Evolutionary conservation across 2,113 vertebrate species (phyloP), one percentile per base, ranked within the genome.

Genomic region (Cottus gobio): DNA sequence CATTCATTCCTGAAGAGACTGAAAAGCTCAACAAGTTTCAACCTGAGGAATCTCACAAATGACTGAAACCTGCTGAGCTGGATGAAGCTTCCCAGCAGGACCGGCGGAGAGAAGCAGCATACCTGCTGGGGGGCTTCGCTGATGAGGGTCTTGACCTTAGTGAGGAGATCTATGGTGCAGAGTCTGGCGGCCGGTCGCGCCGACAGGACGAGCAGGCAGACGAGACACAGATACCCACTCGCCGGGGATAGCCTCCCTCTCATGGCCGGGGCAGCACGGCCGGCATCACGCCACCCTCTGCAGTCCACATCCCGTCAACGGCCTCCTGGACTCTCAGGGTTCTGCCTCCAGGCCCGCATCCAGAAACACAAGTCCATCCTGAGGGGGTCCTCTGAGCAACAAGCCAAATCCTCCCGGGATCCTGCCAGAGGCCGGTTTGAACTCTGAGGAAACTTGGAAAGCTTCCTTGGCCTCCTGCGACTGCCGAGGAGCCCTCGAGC

Each of bases 161-260:
- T 7, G 5, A 48, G 44, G 44, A 48, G 44, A 6, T 18, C 16
- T 7, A 0, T 4, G 44, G 16, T 7, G 16, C 16, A 82, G 46
- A 0, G 5, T 7, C 0, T 12, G 15, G 4, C 1, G 0, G 30
- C 1, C 0, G 18, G 0, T 24, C 28, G 36, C 3, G 2, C 0
- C 0, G 5, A 0, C 28, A 39, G 2, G 12, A 22, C 2, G 0
- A 71, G n/a, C 50, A 81, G 34, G 57, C 74, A 63, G 20, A 81
- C 4, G 5, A 74, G 39, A 26, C 63, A 72, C 79, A 89, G 57
- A 24, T 28, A 42, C 56, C 81, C 65, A 18, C 24, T 52, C 10
- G 1, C 57, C 2, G 69, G 28, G 64, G 50, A 11, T 36, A 16
- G 37, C 26, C 69, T 42, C 36, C 56, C 50, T 18, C 44, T 82